Conservation (phyloP, 2,888 invertebrate species). For the Drosophila diplacantha region DNA sequence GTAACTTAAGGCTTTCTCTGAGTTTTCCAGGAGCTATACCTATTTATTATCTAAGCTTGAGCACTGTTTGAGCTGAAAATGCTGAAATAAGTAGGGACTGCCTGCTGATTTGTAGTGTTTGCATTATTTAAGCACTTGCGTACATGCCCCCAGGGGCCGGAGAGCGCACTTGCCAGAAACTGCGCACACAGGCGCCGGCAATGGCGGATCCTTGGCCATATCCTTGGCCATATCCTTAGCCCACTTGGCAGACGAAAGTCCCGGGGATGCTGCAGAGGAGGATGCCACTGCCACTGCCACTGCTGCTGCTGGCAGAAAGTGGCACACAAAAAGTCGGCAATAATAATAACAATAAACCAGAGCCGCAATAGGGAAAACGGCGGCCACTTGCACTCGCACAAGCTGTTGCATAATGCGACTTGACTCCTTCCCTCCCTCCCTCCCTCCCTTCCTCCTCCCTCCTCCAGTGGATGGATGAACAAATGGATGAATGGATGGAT, state of each 20-base stretch:
- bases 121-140: neutral
- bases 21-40: no score
- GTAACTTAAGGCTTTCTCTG: no score
- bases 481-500: slow-evolving; percentile 11
- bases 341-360: slow-evolving; percentile 39
- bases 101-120: neutral
- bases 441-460: neutral
- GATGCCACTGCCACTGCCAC: neutral
- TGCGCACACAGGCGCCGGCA: neutral
- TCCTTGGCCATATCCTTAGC: slow-evolving; percentile 10
- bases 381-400: slow-evolving; percentile 9
- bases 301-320: slow-evolving; percentile 5
- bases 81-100: neutral
- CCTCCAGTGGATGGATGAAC: slow-evolving; percentile 9
- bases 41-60: neutral
- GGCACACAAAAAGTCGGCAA: slow-evolving; percentile 35
- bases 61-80: neutral
- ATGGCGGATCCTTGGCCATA: slow-evolving; percentile 7
- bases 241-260: slow-evolving; percentile 24
- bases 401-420: slow-evolving; percentile 52
- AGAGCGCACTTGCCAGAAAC: neutral
- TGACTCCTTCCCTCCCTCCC: neutral
- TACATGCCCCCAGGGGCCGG: neutral
- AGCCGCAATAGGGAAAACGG: slow-evolving; percentile 16
- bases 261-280: neutral